Evolutionary conservation across 2,888 invertebrate genomes (phyloP), one percentile per base, ranked within the genome.

Genomic region (Amorpha juglandis): DNA sequence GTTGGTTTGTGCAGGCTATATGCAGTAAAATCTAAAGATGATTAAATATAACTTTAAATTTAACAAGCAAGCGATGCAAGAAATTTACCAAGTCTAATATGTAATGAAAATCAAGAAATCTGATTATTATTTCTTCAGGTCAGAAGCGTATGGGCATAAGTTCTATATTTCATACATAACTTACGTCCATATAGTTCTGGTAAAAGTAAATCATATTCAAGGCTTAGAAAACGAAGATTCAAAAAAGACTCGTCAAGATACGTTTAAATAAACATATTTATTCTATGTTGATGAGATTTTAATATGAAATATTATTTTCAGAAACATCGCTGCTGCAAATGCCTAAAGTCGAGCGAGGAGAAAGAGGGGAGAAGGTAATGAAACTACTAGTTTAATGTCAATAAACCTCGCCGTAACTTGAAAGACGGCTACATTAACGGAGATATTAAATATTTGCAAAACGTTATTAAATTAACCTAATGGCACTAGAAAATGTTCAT

Each of bases 321-420:
- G 92, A 88, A 69, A 76, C 85, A 55, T 86, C 85, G 67, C 81
- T 88, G 67, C 63, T 76, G 66, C 88, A 83, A 71, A 83, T 78
- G 47, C 76, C 74, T 53, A 91, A 86, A 76, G 90, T 89, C 51
- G 90, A 90, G 16, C 74, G 67, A 14, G 88, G 89, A 14, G 87
- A 84, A 38, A 73, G 78, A 68, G 92, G 92, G 64, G 92, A 91
- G 73, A 93, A 93, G 91, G 92, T 93, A 90, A 87, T 82, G 82
- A 83, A 74, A 50, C 47, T 38, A 35, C 48, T 47, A 58, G 16
- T 55, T 64, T 58, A 63, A 51, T 42, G 55, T 45, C 50, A 35
- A 14, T 16, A 42, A 64, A 62, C 62, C 38, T 33, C 55, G 38
- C 16, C 58, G 42, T 19, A 58, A 42, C 42, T 58, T 38, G 19